Evolutionary conservation across 2,888 invertebrate species (phyloP), one percentile per base, ranked within the genome.

Genomic region (Branchellion lobata): DNA sequence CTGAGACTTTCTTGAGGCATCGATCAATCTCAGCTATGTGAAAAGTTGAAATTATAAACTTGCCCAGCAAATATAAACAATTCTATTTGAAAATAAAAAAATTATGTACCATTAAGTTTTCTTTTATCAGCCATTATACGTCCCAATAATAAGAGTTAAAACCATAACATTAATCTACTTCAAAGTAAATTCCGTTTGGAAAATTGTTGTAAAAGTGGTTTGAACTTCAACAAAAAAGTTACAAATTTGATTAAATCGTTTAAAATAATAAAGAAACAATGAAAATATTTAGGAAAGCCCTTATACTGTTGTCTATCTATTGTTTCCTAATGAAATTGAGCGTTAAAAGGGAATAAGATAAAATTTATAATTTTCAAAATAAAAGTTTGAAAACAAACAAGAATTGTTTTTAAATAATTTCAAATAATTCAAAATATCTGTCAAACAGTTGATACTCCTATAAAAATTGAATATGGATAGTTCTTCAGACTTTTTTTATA

Each of bases 1-100:
- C 98, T 83, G 94, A 93, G 85, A 98, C 97, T 91, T 97, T 98
- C 91, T 98, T 98, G 90, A 97, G 92, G 92, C 96, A 97, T 91
- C 96, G 92, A 91, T 98, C 98, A 91, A 98, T 97, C 93, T 98
- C 97, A 90, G 85, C 87, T 87, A 83, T 33, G 84, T 24, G 47
- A 24, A 33, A 73, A 73, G 8, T 14, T 40, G 33, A 8, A 72
- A 27, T 14, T 21, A 29, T 36, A 27, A n/a, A 31, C 36, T n/a
- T 36, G 33, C 1, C 2, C 14, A 27, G 3, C 1, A 8, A 21
- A 5, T 69, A n/a, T 34, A 29, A 34, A 69, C 8, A 24, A 29
- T 69, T 69, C 5, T 27, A 5, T 65, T 5, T 27, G 21, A 21
- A 27, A 65, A 69, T 69, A 69, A 31, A 5, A 27, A 69, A 69